Conservation (phyloP, 1,140 invertebrate genomes). For the Eurosta solidaginis region DNA sequence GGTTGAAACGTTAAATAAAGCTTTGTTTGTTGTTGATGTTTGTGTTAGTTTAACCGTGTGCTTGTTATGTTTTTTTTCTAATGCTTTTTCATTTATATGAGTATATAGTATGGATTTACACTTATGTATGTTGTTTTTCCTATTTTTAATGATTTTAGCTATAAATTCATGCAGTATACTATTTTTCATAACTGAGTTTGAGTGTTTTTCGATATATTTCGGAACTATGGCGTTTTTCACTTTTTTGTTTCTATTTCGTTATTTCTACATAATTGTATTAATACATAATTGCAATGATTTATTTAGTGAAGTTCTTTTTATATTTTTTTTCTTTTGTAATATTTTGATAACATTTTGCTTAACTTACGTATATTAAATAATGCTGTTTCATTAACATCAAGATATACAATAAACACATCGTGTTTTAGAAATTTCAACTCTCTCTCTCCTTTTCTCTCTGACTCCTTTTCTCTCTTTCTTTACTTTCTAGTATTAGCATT, state of each 20-base stretch:
- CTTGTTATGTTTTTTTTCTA: not conserved
- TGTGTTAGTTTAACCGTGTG: constrained; percentile 20
- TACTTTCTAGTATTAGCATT: no score
- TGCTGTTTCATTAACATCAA: not conserved
- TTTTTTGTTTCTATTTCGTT: not conserved
- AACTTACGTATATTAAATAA: not conserved
- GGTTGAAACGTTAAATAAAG: not conserved
- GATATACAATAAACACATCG: not conserved
- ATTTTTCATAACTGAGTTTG: constrained; percentile 2
- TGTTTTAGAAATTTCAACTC: not conserved
- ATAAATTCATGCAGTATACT: not conserved
- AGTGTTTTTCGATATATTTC: constrained; percentile 7
- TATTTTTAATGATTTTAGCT: not conserved
- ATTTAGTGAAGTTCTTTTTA: no score
- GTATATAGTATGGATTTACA: not conserved
- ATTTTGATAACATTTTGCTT: not conserved
- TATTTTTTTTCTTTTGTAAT: not conserved
- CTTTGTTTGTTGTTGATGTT: not conserved
- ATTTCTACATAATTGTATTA: not conserved
- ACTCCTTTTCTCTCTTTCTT: no score
- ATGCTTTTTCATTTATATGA: not conserved
- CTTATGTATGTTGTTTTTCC: not conserved
- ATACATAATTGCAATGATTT: not conserved
- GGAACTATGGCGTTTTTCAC: constrained; percentile 3
- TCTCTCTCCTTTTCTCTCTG: not conserved